Conservation (phyloP, 30 jellyfish, hydroid and myxozoan species). For the Hydractinia echinata region DNA sequence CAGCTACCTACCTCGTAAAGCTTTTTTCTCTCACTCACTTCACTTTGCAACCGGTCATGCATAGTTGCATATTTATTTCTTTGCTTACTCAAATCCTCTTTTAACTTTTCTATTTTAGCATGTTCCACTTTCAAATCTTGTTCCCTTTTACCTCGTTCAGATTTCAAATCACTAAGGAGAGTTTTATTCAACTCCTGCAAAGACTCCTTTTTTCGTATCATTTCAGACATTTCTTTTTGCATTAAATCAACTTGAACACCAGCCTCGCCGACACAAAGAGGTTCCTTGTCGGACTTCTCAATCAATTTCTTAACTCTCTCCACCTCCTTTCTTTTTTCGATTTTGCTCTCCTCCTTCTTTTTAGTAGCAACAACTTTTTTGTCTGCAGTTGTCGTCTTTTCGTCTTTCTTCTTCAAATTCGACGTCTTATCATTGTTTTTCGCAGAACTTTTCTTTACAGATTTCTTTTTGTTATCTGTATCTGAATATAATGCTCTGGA, state of each 20-base stretch:
- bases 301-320: neutral
- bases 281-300: neutral
- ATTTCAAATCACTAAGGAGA: constrained; percentile 1
- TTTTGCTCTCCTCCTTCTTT: neutral
- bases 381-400: constrained; percentile 23
- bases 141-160: neutral
- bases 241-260: constrained; percentile 22
- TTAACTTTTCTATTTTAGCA: constrained; percentile 6
- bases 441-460: constrained; percentile 14
- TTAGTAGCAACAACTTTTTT: neutral
- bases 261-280: constrained; percentile 18
- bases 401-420: constrained; percentile 20
- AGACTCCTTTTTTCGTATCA: constrained; percentile 4
- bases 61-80: neutral
- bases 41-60: constrained; percentile 16
- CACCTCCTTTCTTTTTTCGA: neutral
- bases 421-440: constrained; percentile 31
- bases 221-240: constrained; percentile 6
- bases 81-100: constrained; percentile 20
- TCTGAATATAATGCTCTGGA: neutral
- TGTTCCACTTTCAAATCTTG: neutral
- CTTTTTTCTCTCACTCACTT: constrained; percentile 24
- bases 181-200: neutral
- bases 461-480: constrained; percentile 25
- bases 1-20: constrained; percentile 39